A percentile compares a stretch with the other conserved stretches of the same genome.
Evolutionary conservation across 2,113 vertebrate species (phyloP).

Genomic region (Acanthisitta chloris): DNA sequence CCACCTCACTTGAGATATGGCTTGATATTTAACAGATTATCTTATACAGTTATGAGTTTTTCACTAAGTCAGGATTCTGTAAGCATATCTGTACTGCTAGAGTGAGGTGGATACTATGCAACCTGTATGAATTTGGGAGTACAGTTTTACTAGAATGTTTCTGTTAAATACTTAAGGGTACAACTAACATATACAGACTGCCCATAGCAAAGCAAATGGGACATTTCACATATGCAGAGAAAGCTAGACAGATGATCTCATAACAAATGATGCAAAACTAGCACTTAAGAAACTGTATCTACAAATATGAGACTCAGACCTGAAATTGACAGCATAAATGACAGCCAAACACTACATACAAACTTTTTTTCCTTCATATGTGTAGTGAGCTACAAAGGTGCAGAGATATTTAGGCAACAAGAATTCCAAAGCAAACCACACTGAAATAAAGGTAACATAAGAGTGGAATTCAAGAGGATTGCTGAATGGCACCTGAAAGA

Average conservation of each 20-base stretch:
- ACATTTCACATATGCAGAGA: not conserved
- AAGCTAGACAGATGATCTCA: not conserved
- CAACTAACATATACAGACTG: not conserved
- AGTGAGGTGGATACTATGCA: not conserved
- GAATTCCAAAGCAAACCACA: not conserved
- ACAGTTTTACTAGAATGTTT: not conserved
- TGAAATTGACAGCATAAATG: not conserved
- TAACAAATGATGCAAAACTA: not conserved
- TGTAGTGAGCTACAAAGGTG: accelerated
- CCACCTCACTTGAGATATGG: not conserved
- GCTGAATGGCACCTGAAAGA: not conserved
- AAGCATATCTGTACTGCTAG: not conserved
- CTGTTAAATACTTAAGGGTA: not conserved
- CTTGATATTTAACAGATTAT: not conserved
- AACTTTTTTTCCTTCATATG: not conserved
- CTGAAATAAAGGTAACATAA: not conserved
- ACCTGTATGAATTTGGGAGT: not conserved
- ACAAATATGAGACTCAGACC: not conserved
- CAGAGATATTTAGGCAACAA: not conserved
- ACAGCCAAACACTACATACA: not conserved
- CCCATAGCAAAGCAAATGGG: not conserved
- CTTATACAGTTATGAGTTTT: not conserved
- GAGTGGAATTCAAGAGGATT: not conserved
- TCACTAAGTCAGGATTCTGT: not conserved
- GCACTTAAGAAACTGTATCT: not conserved